Conservation (phyloP, 2,888 invertebrate species). For the Eugnorisma glareosa region DNA sequence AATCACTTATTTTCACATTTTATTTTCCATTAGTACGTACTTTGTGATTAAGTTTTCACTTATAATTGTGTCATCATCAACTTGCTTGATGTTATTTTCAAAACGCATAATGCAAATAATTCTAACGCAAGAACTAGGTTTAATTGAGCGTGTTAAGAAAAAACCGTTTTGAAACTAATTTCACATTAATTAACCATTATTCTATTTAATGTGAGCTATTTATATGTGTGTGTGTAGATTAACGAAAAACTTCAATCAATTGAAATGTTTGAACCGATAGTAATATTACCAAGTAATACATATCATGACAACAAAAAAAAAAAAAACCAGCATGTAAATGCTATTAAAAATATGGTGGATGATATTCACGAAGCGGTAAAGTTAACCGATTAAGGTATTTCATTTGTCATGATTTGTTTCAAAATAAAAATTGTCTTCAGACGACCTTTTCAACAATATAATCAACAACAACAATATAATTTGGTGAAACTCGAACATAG, state of each 20-base stretch:
- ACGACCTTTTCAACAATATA: neutral
- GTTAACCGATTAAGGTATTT: neutral
- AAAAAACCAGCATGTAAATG: no score
- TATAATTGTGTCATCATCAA: neutral
- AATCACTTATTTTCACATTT: neutral
- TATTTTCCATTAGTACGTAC: slow-evolving; percentile 7
- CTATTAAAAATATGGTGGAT: neutral
- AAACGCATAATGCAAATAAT: slow-evolving; percentile 2
- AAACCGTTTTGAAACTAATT: slow-evolving; percentile 37
- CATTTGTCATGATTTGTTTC: slow-evolving; percentile 25
- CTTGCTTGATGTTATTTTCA: slow-evolving; percentile 24
- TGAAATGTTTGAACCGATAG: neutral
- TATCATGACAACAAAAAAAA: slow-evolving; percentile 17
- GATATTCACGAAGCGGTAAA: neutral
- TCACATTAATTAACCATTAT: slow-evolving; percentile 5
- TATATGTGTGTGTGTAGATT: slow-evolving; percentile 35
- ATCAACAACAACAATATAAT: no score
- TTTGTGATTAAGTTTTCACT: slow-evolving; percentile 5
- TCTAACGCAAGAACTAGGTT: neutral
- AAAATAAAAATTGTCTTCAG: slow-evolving; percentile 1
- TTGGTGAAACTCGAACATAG: neutral
- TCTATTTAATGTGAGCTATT: slow-evolving; percentile 27
- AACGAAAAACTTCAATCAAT: neutral
- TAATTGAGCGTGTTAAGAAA: neutral
- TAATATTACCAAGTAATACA: neutral